Base-by-base conservation (phyloP, 2,113 vertebrate genomes). In the Anthoscopus minutus region DNA sequence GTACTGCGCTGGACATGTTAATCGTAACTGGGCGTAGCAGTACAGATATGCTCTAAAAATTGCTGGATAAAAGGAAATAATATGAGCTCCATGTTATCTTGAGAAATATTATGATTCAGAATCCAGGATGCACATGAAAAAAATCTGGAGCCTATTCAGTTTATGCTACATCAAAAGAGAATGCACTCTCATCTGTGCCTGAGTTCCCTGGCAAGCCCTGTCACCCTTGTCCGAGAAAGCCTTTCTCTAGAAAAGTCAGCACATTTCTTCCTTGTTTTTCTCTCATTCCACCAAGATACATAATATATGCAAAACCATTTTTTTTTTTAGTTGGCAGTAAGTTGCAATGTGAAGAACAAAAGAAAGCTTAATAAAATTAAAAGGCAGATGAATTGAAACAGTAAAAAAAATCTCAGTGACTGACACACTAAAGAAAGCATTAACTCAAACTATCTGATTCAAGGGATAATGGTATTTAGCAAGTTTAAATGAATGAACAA, bases 251-350 rank as follows among this genome's bases (percentile, higher is more conserved):
- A 81, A 89, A 65, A 54, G 16, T 57, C 51, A 73, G 33, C 27
- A 50, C 20, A 30, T 79, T 85, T 88, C 19, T 87, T 71, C 15
- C 35, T 87, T 81, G 15, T 71, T 93, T 93, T 81, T 37, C 22
- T 73, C 38, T 81, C 19, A 27, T 85, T 74, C 24, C 17, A 35
- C 0, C 0, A 57, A 66, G 28, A 45, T 37, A 37, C 9, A 48
- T 57, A 78, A 85, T 62, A 30, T 5, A 6, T 31, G 4, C 3
- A n/a, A n/a, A n/a, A n/a, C n/a, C n/a, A n/a, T n/a, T n/a, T 0
- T 1, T 48, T 70, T 69, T 73, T 74, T 7, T 7, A 53, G 33
- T 40, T 58, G 51, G 9, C 20, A 33, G 1, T 79, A 88, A 50
- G 5, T 74, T 73, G 16, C 38, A 50, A 17, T 28, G 13, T 27